These are phyloP conservation scores for Balaeniceps rex DNA, from an alignment of 2,113 vertebrate genomes.

Conservation along the genomic window DNA sequence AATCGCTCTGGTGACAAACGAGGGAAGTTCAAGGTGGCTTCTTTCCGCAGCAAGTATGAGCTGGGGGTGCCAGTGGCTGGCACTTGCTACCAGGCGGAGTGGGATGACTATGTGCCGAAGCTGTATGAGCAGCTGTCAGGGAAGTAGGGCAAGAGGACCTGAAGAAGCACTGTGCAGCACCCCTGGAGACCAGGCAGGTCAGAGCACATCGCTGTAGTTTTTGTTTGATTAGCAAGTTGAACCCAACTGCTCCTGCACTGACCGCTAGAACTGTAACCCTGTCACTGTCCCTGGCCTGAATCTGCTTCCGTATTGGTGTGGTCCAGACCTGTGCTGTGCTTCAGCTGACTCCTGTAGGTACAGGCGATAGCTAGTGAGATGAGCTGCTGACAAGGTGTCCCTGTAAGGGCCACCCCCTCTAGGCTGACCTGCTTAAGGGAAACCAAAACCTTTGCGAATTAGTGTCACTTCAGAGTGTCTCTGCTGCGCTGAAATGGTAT, in stretches of 20 bases:
- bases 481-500: not conserved
- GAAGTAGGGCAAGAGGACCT: constrained; percentile 61
- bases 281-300: not conserved
- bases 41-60: constrained; percentile 88
- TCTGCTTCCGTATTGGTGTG: not conserved
- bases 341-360: fast-evolving
- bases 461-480: not conserved
- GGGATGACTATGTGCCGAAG: constrained; percentile 94
- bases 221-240: not conserved
- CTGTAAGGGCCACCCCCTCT: not conserved
- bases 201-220: not conserved
- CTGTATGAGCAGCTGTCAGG: constrained; percentile 91
- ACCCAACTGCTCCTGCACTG: not conserved
- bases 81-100: constrained; percentile 93
- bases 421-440: not conserved
- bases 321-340: not conserved
- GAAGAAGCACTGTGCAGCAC: not conserved
- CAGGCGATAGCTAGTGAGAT: not conserved
- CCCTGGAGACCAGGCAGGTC: not conserved
- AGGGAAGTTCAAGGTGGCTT: constrained; percentile 84
- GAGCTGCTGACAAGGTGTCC: not conserved
- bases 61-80: constrained; percentile 83
- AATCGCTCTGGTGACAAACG: constrained; percentile 88
- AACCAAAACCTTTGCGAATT: not conserved
- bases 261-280: not conserved